Base-by-base conservation (phyloP, 2,888 invertebrate genomes). In the Stenodema calcarata region DNA sequence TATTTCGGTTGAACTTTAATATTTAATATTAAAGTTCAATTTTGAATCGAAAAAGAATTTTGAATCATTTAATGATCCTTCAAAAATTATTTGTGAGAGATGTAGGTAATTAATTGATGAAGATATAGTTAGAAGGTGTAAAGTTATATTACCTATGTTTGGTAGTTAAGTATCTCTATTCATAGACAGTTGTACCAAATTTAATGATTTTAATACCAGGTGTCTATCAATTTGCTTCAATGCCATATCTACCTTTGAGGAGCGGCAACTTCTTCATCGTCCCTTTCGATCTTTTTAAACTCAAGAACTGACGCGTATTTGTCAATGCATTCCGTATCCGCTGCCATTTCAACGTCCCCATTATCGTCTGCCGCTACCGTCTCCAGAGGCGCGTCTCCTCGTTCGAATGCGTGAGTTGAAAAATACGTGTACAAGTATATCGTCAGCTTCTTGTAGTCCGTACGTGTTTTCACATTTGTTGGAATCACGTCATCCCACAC, bases 381-480 rank as follows among this genome's bases (percentile, higher is more conserved):
- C 70, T 90, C 89, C 50, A 50, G n/a, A 50, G n/a, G n/a, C n/a
- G n/a, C 16, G 9, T 62, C 62, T 18, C 12, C 62, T 23, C 12
- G 23, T 23, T 62, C 79, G 23, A 47, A 69, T 16, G 91, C 90
- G 41, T 90, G 83, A 35, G 90, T 90, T 28, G 91, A 90, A 88
- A 91, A 91, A 89, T 91, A 90, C 11, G 91, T 90, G 82, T 91
- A 89, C 27, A 91, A 89, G 76, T 91, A 90, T 86, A 91, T 90
- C 2, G 91, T 91, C 44, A 91, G 88, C 54, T 90, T 90, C 89
- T 90, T 90, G 86, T 90, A 91, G 44, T 90, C 90, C 42, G 88
- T 89, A 2, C 88, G 88, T 42, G 89, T 88, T 89, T 90, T 90
- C 23, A 89, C 89, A 47, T 87, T 87, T 16, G 88, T 85, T 0